Conservation (phyloP, 2,113 vertebrate genomes). For the Dicaeum eximium region DNA sequence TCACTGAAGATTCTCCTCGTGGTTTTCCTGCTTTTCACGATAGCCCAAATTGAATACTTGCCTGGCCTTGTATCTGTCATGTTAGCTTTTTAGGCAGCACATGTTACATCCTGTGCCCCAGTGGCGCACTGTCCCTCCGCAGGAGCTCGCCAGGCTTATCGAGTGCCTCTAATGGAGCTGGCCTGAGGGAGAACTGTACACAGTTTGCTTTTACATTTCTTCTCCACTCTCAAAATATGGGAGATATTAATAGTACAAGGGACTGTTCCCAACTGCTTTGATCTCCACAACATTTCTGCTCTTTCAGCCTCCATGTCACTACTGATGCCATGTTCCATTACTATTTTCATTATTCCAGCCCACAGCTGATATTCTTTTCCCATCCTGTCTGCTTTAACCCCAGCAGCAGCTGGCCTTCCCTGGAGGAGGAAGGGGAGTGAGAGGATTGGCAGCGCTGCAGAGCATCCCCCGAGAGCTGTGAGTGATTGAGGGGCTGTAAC, state of each 20-base stretch:
- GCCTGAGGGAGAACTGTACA: constrained; percentile 54
- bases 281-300: constrained; percentile 41
- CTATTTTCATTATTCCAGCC: constrained; percentile 23
- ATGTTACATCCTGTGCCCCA: constrained; percentile 9
- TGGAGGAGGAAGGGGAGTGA: neutral
- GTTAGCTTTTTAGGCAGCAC: constrained; percentile 52
- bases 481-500: neutral
- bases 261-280: constrained; percentile 61
- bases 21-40: neutral
- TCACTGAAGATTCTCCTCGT: neutral
- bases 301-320: constrained; percentile 36
- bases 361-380: neutral
- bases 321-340: constrained; percentile 28
- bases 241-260: constrained; percentile 57
- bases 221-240: constrained; percentile 50
- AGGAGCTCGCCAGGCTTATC: constrained; percentile 38
- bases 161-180: constrained; percentile 59
- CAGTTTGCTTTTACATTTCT: constrained; percentile 61
- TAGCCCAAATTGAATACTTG: constrained; percentile 32
- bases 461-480: neutral
- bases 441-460: neutral
- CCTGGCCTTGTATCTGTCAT: constrained; percentile 67
- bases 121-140: neutral
- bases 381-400: neutral
- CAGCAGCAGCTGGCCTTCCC: neutral